A percentile compares a stretch with the other conserved stretches of the same genome.
Evolutionary conservation across 2,797 vertebrate genomes (phyloP).

Genomic region (Simalia tracyae): DNA sequence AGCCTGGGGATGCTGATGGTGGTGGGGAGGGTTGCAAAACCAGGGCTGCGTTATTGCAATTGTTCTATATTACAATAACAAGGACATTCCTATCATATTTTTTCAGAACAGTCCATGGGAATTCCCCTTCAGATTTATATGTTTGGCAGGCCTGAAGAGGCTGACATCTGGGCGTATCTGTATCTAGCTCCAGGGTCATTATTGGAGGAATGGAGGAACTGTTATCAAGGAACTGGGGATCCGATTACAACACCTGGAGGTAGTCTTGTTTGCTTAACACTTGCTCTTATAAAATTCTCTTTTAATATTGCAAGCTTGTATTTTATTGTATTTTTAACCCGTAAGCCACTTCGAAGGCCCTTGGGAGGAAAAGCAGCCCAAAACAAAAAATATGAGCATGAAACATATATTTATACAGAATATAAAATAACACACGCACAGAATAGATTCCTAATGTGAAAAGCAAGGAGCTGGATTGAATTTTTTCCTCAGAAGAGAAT

Average conservation of each 20-base stretch:
- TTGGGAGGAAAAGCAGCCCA: not conserved
- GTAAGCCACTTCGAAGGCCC: constrained; percentile 13
- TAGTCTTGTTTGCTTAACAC: not conserved
- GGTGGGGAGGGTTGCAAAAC: not conserved
- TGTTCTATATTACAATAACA: not conserved
- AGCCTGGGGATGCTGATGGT: not conserved
- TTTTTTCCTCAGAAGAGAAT: not conserved
- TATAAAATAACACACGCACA: constrained; percentile 6
- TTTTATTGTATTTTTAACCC: constrained; percentile 12
- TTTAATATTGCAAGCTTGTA: not conserved
- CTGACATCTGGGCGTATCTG: not conserved
- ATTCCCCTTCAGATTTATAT: not conserved
- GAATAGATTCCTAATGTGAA: not conserved
- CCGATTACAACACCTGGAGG: not conserved
- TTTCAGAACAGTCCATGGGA: not conserved
- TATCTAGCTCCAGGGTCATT: not conserved
- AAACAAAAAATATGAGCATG: not conserved
- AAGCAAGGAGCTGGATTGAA: constrained; percentile 1
- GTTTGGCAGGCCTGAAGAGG: not conserved
- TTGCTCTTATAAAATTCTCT: not conserved
- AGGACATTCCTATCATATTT: not conserved
- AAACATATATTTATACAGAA: constrained; percentile 17
- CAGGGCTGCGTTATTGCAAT: not conserved
- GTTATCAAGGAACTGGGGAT: not conserved
- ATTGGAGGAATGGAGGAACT: not conserved